Evolutionary conservation across 2,797 vertebrate genomes (phyloP), one percentile per base, ranked within the genome.

Genomic region (Diglossa cyanea): DNA sequence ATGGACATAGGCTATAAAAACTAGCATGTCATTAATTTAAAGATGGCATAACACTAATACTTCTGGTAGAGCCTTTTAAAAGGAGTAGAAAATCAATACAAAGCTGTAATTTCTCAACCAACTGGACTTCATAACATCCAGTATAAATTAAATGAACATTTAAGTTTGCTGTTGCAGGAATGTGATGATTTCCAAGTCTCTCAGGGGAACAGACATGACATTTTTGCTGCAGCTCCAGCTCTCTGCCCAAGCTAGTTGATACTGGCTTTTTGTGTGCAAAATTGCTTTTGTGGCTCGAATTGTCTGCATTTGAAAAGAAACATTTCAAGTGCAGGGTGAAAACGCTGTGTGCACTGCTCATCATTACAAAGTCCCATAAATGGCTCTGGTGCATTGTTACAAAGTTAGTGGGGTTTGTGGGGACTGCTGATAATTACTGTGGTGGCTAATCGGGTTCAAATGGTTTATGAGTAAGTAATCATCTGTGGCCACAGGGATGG

Each of bases 81-180:
- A 82, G 33, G 42, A 75, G 33, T 26, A 74, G 57, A 76, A 94
- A 94, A 94, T 95, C 94, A 87, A 90, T 80, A 55, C 33, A 31
- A 71, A 71, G 53, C 39, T 88, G 77, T 84, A 65, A 91, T 86
- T 88, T 94, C 66, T 90, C 73, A 88, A 18, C 28, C 18, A 66
- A 48, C 10, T 23, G 31, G 66, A 70, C 62, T 94, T 93, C 40
- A 62, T 37, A 82, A 13, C 25, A 48, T 16, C 33, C 66, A 42
- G 26, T 31, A 11, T 57, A 78, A 78, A 91, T 66, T 1, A 86
- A 42, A 81, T n/a, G 51, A 84, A 66, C 6, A 4, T 67, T 57
- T 84, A 40, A 50, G 40, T 78, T 61, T 53, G 54, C 48, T 67
- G 6, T 63, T 73, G 35, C 33, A 40, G 53, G 57, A 76, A 47